Evolutionary conservation across 2,888 invertebrate genomes (phyloP).

Genomic region (Hecatera dysodea): DNA sequence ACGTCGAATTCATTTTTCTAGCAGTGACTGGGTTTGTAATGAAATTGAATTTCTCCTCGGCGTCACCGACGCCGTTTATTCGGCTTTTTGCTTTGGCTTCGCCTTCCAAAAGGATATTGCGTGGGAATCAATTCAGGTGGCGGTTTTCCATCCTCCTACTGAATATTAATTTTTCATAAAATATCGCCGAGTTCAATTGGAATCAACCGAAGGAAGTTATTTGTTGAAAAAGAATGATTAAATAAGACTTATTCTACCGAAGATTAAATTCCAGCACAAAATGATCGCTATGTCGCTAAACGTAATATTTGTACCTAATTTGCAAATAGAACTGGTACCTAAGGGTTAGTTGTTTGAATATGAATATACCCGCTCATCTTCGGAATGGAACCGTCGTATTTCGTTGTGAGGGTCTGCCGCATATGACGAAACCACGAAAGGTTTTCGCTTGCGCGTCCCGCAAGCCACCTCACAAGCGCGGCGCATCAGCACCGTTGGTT

Average conservation of each 20-base stretch:
- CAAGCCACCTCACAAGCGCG: slow-evolving; percentile 85
- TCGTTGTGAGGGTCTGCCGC: slow-evolving; percentile 73
- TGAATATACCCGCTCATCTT: slow-evolving; percentile 82
- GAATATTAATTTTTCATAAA: slow-evolving; percentile 83
- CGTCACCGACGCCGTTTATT: slow-evolving; percentile 81
- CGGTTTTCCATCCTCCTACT: slow-evolving; percentile 75
- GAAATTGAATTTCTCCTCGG: slow-evolving; percentile 85
- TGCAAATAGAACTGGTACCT: slow-evolving; percentile 15
- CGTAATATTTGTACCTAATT: slow-evolving; percentile 8
- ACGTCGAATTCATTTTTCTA: slow-evolving; percentile 74
- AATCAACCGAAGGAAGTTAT: slow-evolving; percentile 62
- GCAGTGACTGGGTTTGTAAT: slow-evolving; percentile 77
- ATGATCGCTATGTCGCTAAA: background rate
- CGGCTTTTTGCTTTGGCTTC: slow-evolving; percentile 86
- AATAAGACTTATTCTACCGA: slow-evolving; percentile 8
- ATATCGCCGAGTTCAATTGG: slow-evolving; percentile 66
- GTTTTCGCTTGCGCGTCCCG: slow-evolving; percentile 77
- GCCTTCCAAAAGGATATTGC: slow-evolving; percentile 86
- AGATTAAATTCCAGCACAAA: slow-evolving; percentile 11
- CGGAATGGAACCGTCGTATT: slow-evolving; percentile 74
- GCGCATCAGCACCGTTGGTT: slow-evolving; percentile 82
- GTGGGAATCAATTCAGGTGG: slow-evolving; percentile 88
- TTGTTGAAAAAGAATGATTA: slow-evolving; percentile 55
- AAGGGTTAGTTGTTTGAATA: slow-evolving; percentile 28
- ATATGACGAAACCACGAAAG: slow-evolving; percentile 76